Evolutionary conservation across 2,113 vertebrate species (phyloP), one percentile per base, ranked within the genome.

Genomic region (Salvelinus fontinalis): DNA sequence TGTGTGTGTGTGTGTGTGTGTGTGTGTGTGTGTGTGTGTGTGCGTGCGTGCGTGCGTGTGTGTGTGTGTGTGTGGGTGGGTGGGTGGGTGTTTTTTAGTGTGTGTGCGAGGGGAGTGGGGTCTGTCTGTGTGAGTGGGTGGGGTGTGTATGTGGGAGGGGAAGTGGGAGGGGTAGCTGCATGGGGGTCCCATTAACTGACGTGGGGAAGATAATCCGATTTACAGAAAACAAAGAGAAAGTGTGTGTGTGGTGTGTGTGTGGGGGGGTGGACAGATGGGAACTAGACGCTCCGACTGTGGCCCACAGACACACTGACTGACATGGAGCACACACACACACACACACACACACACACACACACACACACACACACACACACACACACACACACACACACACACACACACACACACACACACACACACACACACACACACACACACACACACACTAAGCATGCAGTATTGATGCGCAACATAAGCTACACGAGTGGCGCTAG

Each of bases 121-220:
- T 49, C 13, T 16, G 26, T n/a, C 16, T 39, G 64, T 31, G 62
- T 3, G 9, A 64, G 57, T 64, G 60, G 9, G 60, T 66, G 60
- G 34, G 62, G 62, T 74, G 62, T 67, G 62, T 67, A 39, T 18
- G 62, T 48, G 39, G 48, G 49, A n/a, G 26, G 59, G 13, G 34
- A 4, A 59, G n/a, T 60, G 60, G 65, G 29, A 34, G 74, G 22
- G 3, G 27, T n/a, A 20, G 74, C 82, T 88, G 70, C 89, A 83
- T 78, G 90, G 89, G 84, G 89, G 87, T 88, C 91, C 91, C 81
- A 75, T 91, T 92, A 90, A 86, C 81, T 81, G 84, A 86, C 74
- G 84, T 84, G 77, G 84, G 79, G 84, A 73, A 79, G 86, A 84
- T 93, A 94, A 94, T 94, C 88, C 85, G 89, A 93, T 93, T 93